Percentiles rank a stretch among this genome's conserved stretches.
Conservation (phyloP, 2,113 vertebrate genomes). For the Cynopterus brachyotis region DNA sequence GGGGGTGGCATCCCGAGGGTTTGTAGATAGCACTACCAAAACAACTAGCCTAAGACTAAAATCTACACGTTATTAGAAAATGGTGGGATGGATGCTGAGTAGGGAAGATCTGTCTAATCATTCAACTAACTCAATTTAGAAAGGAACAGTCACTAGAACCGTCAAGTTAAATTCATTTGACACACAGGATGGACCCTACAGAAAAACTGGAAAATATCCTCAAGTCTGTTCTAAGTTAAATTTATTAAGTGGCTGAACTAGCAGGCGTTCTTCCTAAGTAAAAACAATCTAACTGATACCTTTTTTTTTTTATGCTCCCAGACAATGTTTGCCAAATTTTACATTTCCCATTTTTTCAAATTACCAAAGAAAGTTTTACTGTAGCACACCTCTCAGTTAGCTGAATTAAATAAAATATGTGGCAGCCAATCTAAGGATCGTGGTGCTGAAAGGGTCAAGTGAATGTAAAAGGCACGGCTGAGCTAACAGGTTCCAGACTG, state of each 20-base stretch:
- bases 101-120: neutral
- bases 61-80: neutral
- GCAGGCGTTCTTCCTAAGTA: neutral
- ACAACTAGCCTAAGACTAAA: neutral
- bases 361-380: neutral
- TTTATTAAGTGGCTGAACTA: neutral
- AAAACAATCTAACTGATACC: neutral
- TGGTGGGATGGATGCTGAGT: too few relatives aligned
- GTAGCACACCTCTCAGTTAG: neutral
- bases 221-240: neutral
- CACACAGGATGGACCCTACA: neutral
- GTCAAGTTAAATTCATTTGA: neutral
- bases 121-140: neutral
- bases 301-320: neutral
- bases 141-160: neutral
- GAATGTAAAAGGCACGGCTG: neutral
- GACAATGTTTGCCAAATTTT: neutral
- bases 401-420: neutral
- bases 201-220: neutral
- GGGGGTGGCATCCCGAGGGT: too few relatives aligned
- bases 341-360: neutral
- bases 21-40: neutral
- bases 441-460: neutral
- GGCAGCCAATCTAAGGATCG: neutral
- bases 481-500: slow-evolving; percentile 1